Conservation (phyloP, 1,140 invertebrate genomes). For the Drosophila parvula region DNA sequence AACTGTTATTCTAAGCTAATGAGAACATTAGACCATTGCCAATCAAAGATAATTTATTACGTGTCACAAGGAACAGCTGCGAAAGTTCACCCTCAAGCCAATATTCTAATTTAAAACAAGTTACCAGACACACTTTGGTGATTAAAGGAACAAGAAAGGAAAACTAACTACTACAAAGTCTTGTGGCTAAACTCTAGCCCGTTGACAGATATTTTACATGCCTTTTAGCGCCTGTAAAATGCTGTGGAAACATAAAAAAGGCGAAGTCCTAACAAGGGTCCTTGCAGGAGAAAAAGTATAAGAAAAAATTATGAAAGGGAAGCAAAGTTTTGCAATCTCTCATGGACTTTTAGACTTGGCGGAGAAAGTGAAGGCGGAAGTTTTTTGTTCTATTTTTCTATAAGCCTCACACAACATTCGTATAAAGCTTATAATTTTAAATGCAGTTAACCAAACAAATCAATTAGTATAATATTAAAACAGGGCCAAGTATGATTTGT, state of each 20-base stretch:
- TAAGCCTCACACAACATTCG: constrained; percentile 4
- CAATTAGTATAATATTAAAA: neutral
- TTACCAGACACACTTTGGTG: neutral
- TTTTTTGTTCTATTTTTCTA: constrained; percentile 12
- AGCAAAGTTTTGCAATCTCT: constrained; percentile 27
- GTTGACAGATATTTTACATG: constrained; percentile 17
- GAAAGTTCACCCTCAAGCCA: neutral
- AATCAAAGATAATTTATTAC: constrained; percentile 4
- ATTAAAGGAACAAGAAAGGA: neutral
- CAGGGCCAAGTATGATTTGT: neutral
- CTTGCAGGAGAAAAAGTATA: neutral
- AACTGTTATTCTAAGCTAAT: too few species aligned
- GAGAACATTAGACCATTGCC: neutral
- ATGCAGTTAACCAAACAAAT: constrained; percentile 4
- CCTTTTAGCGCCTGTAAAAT: neutral
- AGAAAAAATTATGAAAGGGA: neutral
- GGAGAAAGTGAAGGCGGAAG: neutral
- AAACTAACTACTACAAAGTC: neutral
- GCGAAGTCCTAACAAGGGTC: neutral
- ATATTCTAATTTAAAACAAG: constrained; percentile 8
- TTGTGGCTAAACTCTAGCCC: neutral
- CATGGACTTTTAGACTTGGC: neutral
- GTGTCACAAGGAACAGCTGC: neutral
- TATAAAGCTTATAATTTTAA: constrained; percentile 2
- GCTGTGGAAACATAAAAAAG: neutral